Percentiles rank a stretch among this genome's conserved stretches.
Conservation (phyloP, 92 coral and sea anemone species). For the Pocillopora grandis region DNA sequence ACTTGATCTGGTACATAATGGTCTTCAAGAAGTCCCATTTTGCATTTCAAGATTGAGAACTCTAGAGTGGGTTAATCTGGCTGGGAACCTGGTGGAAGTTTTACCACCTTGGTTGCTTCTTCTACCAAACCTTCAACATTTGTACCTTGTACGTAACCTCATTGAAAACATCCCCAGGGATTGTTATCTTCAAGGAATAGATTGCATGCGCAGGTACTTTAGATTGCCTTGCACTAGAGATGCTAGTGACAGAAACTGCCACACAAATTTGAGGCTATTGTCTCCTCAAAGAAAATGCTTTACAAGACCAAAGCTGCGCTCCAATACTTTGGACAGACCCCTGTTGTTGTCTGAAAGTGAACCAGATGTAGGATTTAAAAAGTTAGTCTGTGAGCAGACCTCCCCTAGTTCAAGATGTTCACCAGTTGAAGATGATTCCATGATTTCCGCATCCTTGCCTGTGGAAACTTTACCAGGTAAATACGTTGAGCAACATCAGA, state of each 20-base stretch:
- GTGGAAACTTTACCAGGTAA: background rate
- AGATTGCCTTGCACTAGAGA: conserved; percentile 17
- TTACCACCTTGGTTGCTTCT: conserved; percentile 57
- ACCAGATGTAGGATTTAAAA: background rate
- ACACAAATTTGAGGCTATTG: background rate
- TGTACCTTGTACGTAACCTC: conserved; percentile 66
- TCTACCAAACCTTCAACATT: conserved; percentile 52
- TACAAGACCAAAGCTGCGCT: background rate
- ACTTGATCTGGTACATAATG: conserved; percentile 74
- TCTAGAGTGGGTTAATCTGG: conserved; percentile 77
- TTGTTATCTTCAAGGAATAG: conserved; percentile 53
- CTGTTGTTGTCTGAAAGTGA: background rate
- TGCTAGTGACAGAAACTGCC: background rate
- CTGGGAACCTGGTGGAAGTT: conserved; percentile 67
- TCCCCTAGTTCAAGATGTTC: background rate
- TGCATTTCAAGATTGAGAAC: conserved; percentile 29
- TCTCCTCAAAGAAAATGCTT: conserved; percentile 29
- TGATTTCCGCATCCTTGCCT: background rate
- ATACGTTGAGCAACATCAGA: conserved; percentile 32
- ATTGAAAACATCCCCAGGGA: conserved; percentile 77
- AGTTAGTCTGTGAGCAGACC: background rate
- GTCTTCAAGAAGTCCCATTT: conserved; percentile 54
- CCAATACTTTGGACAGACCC: background rate
- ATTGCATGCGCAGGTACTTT: conserved; percentile 54
- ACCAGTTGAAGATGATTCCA: background rate